Percentiles rank a stretch among this genome's conserved stretches.
Conservation (phyloP, 64 coral and sea anemone species). For the Stylophora pistillata region DNA sequence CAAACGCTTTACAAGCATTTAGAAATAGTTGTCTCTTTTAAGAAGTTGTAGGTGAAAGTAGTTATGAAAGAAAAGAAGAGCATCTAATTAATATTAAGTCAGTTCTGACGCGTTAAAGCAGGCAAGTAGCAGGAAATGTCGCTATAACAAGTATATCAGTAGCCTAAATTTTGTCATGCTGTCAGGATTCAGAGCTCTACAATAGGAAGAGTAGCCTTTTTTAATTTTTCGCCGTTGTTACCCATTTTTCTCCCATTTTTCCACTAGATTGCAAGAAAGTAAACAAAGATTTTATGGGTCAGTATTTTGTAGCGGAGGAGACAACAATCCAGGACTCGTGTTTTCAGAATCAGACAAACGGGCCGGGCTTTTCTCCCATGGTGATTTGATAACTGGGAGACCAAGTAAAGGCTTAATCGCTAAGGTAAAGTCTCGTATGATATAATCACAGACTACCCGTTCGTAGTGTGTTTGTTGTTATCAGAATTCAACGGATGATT, state of each 20-base stretch:
- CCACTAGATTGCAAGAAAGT: conserved; percentile 1
- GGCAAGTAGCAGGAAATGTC: no score
- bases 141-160: no score
- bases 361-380: not conserved
- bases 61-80: no score
- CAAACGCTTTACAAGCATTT: not conserved
- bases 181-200: no score
- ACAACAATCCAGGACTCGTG: conserved; percentile 64
- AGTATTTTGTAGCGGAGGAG: conserved; percentile 58
- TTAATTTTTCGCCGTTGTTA: not conserved
- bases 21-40: not conserved
- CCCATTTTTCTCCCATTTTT: not conserved
- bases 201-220: no score
- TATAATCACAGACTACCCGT: not conserved
- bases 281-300: not conserved
- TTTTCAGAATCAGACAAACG: not conserved
- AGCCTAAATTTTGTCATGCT: no score
- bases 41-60: no score
- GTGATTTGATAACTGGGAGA: conserved; percentile 64
- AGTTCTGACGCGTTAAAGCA: no score
- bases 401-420: conserved; percentile 44
- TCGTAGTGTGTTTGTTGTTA: no score
- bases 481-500: no score
- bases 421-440: conserved; percentile 34
- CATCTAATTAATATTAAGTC: no score